Evolutionary conservation across 2,797 vertebrate genomes (phyloP).

Genomic region (Sebastes minor): DNA sequence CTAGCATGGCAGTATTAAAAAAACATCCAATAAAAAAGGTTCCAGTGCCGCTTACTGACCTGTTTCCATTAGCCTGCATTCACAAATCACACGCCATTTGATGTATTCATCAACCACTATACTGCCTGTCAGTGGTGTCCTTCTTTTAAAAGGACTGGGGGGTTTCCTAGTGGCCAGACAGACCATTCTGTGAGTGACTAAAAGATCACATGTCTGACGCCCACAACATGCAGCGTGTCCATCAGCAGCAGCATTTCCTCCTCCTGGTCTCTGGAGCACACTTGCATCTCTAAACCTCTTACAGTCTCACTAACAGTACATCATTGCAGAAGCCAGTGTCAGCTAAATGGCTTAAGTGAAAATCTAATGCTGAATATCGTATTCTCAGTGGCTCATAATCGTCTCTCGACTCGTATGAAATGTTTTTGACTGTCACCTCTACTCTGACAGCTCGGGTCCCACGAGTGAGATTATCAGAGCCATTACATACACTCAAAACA

Average conservation of each 20-base stretch:
- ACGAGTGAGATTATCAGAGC: conserved; percentile 10
- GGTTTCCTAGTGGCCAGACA: background rate
- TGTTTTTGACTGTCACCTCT: background rate
- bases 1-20: background rate
- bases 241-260: conserved; percentile 1
- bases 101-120: background rate
- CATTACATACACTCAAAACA: conserved; percentile 5
- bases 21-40: background rate
- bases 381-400: background rate
- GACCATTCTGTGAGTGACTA: background rate
- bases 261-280: conserved; percentile 1
- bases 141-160: background rate
- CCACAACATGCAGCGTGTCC: background rate
- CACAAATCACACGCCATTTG: background rate
- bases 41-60: background rate
- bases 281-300: background rate
- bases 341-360: conserved; percentile 6
- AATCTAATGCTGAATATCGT: background rate
- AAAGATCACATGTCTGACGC: background rate
- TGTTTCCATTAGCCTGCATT: background rate
- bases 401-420: background rate
- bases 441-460: background rate
- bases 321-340: background rate
- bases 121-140: background rate
- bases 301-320: background rate